Conservation (phyloP, 2,113 vertebrate genomes). For the Muscicapa adusta region DNA sequence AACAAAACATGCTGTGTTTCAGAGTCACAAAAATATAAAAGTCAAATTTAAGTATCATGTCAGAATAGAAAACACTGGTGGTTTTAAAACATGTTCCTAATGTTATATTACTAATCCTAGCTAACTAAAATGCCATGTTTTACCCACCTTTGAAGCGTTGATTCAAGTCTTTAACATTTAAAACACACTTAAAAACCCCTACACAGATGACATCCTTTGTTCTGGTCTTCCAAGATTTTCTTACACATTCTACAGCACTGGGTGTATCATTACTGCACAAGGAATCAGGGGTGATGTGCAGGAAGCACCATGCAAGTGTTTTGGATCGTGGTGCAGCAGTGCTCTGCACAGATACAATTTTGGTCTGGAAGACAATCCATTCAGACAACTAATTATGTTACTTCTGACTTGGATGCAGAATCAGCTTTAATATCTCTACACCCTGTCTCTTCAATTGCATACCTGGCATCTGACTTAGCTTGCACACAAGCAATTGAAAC, state of each 20-base stretch:
- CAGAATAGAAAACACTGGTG: neutral
- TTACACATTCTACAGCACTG: neutral
- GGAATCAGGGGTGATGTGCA: accelerated
- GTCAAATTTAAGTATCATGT: neutral
- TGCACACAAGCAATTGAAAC: neutral
- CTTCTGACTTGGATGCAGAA: neutral
- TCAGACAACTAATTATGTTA: neutral
- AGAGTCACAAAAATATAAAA: neutral
- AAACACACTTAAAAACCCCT: neutral
- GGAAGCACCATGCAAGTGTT: accelerated
- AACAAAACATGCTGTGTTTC: neutral
- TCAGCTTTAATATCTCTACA: neutral
- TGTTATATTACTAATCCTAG: neutral
- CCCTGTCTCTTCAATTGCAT: neutral
- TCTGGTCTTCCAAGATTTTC: neutral
- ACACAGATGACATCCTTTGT: neutral
- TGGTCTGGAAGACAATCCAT: neutral
- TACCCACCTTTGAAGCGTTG: neutral
- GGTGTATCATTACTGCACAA: neutral
- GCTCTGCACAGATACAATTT: neutral
- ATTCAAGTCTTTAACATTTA: neutral
- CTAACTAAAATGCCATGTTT: neutral
- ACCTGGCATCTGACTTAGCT: neutral
- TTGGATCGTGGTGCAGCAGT: neutral
- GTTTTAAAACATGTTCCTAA: neutral